A percentile compares a stretch with the other conserved stretches of the same genome.
phyloP scores from a whole-genome alignment of 1,140 invertebrate species.

The Heliconius nattereri region DNA sequence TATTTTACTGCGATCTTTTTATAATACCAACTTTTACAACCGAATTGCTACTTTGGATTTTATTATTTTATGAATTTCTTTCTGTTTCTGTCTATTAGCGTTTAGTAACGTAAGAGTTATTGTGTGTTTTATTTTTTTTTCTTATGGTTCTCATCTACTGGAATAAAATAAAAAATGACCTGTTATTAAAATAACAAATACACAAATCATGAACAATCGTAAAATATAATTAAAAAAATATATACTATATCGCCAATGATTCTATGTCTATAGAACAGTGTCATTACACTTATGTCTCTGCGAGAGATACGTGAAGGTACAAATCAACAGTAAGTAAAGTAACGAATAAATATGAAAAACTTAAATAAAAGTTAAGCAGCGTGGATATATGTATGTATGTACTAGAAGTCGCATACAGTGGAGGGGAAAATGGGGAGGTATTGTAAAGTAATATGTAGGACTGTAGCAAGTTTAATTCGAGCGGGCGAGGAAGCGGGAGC shows the following conservation, averaged over 20 bases:
- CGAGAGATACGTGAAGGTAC: background rate
- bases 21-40: slow-evolving; percentile 10
- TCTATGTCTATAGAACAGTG: no score
- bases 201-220: no score
- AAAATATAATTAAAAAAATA: no score
- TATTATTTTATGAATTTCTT: slow-evolving; percentile 1
- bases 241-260: no score
- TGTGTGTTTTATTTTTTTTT: background rate
- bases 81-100: background rate
- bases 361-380: background rate
- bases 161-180: no score
- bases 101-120: background rate
- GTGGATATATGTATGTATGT: background rate
- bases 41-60: slow-evolving; percentile 13
- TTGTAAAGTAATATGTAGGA: slow-evolving; percentile 48
- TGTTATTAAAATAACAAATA: no score
- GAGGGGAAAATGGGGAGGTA: slow-evolving; percentile 14
- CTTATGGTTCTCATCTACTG: no score
- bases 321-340: background rate
- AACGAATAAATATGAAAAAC: background rate
- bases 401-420: slow-evolving; percentile 12
- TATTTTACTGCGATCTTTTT: slow-evolving; percentile 35
- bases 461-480: slow-evolving; percentile 63
- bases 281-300: no score
- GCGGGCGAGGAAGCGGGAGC: slow-evolving; percentile 44